Percentiles rank a stretch among this genome's conserved stretches.
These are phyloP conservation scores for Tichodroma muraria DNA, from an alignment of 2,113 vertebrate genomes.

Conservation along the genomic window DNA sequence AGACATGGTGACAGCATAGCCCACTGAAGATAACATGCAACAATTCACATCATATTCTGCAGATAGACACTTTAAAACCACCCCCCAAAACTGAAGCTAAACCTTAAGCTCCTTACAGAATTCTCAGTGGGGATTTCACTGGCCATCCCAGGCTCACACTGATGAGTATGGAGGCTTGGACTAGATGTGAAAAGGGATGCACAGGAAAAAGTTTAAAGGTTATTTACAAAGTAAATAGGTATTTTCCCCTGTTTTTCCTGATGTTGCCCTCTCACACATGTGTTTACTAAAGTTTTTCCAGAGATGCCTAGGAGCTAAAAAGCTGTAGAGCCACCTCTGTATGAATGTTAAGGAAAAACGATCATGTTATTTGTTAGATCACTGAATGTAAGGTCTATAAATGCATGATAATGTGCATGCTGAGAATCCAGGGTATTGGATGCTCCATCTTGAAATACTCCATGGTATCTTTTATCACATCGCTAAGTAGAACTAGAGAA, in stretches of 20 bases:
- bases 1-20: neutral
- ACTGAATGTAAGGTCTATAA: neutral
- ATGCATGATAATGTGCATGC: rapidly evolving
- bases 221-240: neutral
- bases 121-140: neutral
- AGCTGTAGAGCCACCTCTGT: neutral
- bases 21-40: neutral
- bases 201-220: neutral
- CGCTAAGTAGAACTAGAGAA: neutral
- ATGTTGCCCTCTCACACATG: neutral
- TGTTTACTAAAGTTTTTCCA: neutral
- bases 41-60: neutral
- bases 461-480: neutral
- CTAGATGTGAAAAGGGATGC: neutral
- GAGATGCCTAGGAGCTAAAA: neutral
- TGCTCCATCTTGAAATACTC: neutral
- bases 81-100: neutral
- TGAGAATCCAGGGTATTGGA: neutral
- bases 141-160: neutral
- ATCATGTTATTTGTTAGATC: neutral
- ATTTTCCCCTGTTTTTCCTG: neutral
- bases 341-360: neutral
- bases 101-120: neutral
- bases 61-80: neutral
- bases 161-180: neutral